phyloP scores from a whole-genome alignment of 2,888 invertebrate species.

The Scaptomyza caliginosa region DNA sequence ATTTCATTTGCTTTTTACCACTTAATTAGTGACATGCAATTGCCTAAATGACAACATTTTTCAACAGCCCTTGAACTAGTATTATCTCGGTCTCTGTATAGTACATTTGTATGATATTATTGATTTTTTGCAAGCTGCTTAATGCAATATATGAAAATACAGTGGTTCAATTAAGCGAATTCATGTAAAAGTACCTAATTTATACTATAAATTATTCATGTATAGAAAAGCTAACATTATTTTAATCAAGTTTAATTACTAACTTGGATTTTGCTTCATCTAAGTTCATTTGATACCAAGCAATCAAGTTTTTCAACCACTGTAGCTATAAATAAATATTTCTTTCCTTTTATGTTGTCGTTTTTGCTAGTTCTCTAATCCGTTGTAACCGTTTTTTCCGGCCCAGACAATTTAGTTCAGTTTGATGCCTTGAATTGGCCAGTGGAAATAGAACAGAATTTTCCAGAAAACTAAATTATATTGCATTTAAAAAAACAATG shows the following conservation, averaged over 20 bases:
- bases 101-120: background rate
- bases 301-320: constrained; percentile 1
- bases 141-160: constrained; percentile 4
- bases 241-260: background rate
- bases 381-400: background rate
- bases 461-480: background rate
- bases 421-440: background rate
- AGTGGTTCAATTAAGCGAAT: background rate
- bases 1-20: background rate
- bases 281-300: too few relatives aligned
- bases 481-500: constrained; percentile 38
- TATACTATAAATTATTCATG: background rate
- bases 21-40: background rate
- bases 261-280: background rate
- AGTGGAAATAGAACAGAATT: background rate
- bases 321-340: background rate
- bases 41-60: background rate
- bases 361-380: background rate
- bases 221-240: background rate
- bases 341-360: background rate
- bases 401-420: constrained; percentile 1
- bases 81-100: background rate
- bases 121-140: background rate
- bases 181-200: background rate
- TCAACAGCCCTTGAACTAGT: constrained; percentile 20